These are phyloP conservation scores for Bucorvus abyssinicus DNA, from an alignment of 2,797 vertebrate species.

Conservation along the genomic window DNA sequence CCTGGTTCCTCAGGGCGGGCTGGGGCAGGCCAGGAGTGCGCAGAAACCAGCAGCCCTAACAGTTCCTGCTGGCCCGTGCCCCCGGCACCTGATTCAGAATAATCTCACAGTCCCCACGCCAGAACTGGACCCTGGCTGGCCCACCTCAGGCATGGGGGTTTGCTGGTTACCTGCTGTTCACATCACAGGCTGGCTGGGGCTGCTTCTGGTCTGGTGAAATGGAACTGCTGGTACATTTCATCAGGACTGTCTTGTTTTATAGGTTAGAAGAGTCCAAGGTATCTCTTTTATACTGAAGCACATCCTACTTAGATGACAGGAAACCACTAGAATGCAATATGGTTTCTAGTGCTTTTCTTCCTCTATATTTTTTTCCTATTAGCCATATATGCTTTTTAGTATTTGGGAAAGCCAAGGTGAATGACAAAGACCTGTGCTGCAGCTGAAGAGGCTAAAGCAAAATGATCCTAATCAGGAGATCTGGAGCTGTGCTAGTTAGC, in stretches of 20 bases:
- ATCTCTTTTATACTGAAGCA: background rate
- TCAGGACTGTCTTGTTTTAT: background rate
- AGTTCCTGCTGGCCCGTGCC: background rate
- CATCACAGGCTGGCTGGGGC: background rate
- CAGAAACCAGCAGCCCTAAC: background rate
- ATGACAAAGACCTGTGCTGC: background rate
- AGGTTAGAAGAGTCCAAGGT: background rate
- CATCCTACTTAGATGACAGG: background rate
- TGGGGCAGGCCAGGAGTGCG: background rate
- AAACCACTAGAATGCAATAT: background rate
- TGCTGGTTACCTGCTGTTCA: background rate
- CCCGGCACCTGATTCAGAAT: fast-evolving
- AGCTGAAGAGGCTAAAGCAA: background rate
- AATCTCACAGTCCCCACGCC: background rate
- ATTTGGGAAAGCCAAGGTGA: background rate
- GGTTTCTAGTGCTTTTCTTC: background rate
- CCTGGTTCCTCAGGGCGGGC: background rate
- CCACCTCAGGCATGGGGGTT: background rate
- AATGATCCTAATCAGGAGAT: background rate
- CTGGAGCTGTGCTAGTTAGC: background rate
- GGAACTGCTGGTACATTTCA: background rate
- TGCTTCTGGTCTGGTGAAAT: background rate
- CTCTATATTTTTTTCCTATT: background rate
- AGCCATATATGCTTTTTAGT: background rate
- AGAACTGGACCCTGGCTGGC: background rate